These are phyloP conservation scores for Lycorma delicatula DNA, from an alignment of 1,140 invertebrate species.

Conservation along the genomic window DNA sequence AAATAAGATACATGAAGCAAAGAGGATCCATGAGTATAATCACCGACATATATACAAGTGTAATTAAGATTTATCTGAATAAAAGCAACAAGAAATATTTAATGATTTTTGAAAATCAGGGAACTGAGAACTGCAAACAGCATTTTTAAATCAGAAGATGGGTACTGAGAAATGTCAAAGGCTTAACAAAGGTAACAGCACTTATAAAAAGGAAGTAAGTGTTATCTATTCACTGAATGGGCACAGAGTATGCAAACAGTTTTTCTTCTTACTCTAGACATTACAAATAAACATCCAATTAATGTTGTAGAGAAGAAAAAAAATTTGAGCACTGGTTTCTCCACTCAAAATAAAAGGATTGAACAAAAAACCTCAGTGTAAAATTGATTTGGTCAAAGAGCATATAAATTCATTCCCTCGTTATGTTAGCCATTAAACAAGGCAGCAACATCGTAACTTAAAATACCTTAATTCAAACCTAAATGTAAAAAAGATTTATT, in stretches of 20 bases:
- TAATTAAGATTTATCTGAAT: neutral
- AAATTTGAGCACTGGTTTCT: neutral
- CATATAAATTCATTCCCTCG: neutral
- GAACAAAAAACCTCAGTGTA: neutral
- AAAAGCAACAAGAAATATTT: neutral
- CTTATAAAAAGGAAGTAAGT: neutral
- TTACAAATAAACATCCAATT: neutral
- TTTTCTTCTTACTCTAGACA: neutral
- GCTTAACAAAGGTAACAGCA: neutral
- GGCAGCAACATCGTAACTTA: neutral
- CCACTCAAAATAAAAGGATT: neutral
- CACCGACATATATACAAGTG: neutral
- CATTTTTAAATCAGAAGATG: neutral
- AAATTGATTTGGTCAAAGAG: neutral
- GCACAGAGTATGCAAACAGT: neutral
- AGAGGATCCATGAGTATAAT: too few relatives aligned
- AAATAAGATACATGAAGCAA: too few relatives aligned
- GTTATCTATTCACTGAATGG: neutral
- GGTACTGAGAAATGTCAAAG: neutral
- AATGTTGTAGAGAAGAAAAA: neutral
- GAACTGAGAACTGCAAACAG: constrained; percentile 6
- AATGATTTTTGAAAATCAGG: neutral
- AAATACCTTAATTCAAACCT: neutral
- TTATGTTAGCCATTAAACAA: neutral
- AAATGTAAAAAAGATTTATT: neutral